phyloP scores from a whole-genome alignment of 2,888 invertebrate species.

The Chloromyia formosa region DNA sequence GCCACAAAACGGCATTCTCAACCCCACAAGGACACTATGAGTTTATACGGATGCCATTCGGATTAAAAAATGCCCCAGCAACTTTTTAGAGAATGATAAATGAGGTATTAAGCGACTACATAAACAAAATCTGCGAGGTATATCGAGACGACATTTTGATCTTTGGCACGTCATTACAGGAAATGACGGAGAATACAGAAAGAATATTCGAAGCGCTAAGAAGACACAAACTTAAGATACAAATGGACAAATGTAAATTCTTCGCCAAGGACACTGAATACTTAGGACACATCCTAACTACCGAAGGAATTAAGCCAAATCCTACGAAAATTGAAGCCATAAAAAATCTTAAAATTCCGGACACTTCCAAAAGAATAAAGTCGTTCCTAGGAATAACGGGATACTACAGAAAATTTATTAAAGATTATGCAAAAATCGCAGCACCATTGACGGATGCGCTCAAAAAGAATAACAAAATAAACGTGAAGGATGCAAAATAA shows the following conservation, averaged over 20 bases:
- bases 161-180: neutral
- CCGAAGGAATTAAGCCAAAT: neutral
- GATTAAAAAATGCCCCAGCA: slow-evolving; percentile 18
- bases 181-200: neutral
- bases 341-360: neutral
- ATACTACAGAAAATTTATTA: neutral
- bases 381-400: neutral
- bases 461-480: too few species aligned
- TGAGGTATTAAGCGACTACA: neutral
- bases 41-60: slow-evolving; percentile 11
- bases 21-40: neutral
- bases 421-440: neutral
- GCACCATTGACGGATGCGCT: neutral
- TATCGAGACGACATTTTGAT: neutral
- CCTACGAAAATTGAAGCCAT: neutral
- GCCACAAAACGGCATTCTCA: neutral
- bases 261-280: neutral
- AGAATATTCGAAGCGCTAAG: neutral
- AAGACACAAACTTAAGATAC: neutral
- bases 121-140: neutral
- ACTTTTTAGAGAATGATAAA: neutral
- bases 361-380: neutral
- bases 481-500: too few species aligned
- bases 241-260: neutral
- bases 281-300: neutral